phyloP scores from a whole-genome alignment of 1,140 invertebrate genomes.

The Pemphigus obesinymphae region DNA sequence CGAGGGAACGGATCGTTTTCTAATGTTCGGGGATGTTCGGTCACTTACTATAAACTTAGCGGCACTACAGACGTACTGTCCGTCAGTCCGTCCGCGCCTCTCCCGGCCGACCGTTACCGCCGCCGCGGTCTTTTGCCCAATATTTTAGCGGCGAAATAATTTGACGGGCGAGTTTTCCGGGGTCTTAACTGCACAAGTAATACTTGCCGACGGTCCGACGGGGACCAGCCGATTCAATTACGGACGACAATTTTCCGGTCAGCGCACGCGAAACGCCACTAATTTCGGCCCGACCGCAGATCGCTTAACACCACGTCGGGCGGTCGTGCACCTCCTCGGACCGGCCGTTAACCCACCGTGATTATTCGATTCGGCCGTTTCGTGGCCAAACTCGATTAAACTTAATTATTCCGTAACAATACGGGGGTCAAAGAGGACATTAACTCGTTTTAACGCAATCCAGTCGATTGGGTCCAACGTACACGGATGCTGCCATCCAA shows the following conservation, averaged over 20 bases:
- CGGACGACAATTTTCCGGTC: background rate
- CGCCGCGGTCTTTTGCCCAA: background rate
- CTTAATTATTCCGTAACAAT: too few relatives aligned
- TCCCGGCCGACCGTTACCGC: too few relatives aligned
- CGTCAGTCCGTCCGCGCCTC: background rate
- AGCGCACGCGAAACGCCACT: background rate
- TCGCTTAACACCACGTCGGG: background rate
- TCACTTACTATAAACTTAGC: background rate
- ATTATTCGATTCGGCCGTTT: background rate
- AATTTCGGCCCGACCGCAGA: background rate
- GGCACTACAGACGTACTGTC: too few relatives aligned
- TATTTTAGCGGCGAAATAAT: background rate
- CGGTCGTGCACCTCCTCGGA: background rate
- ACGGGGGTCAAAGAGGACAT: too few relatives aligned
- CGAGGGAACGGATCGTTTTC: background rate
- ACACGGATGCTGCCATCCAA: too few relatives aligned
- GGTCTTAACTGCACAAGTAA: background rate
- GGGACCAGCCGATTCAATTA: constrained; percentile 14
- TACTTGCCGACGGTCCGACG: background rate
- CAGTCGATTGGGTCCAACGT: too few relatives aligned
- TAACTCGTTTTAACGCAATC: too few relatives aligned
- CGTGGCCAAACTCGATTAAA: background rate
- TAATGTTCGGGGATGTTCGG: background rate
- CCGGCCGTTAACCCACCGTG: too few relatives aligned
- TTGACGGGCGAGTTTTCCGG: background rate